A percentile compares a stretch with the other conserved stretches of the same genome.
Evolutionary conservation across 2,888 invertebrate species (phyloP).

Genomic region (Habroteleia sp.): DNA sequence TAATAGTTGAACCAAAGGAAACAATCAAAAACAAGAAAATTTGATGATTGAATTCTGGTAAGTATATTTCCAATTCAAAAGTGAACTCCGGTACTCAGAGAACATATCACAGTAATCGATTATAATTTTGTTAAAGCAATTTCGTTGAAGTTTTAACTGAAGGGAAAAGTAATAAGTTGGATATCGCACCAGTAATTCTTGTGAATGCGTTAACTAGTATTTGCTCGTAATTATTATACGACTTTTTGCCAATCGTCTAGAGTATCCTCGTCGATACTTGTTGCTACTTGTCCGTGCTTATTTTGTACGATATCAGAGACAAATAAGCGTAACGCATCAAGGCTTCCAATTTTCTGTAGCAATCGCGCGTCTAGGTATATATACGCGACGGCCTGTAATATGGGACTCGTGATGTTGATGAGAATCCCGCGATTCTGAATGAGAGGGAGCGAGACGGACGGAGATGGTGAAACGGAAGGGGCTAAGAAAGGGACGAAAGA

Average conservation of each 20-base stretch:
- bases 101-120: no score
- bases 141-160: no score
- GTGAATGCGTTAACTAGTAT: neutral
- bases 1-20: no score
- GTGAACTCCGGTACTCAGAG: no score
- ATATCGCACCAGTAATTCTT: constrained; percentile 1
- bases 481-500: constrained; percentile 68
- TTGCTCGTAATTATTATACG: constrained; percentile 37
- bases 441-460: constrained; percentile 52
- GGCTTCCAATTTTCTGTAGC: constrained; percentile 72
- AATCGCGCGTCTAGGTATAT: constrained; percentile 50
- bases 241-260: constrained; percentile 22
- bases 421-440: constrained; percentile 37
- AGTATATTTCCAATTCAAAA: no score
- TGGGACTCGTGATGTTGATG: constrained; percentile 57
- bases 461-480: constrained; percentile 45
- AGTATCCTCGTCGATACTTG: constrained; percentile 27
- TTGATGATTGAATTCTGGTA: no score
- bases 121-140: no score
- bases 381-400: constrained; percentile 51
- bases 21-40: no score
- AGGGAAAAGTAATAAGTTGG: no score
- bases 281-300: constrained; percentile 34
- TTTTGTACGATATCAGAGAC: constrained; percentile 59
- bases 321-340: constrained; percentile 62